These are phyloP conservation scores for Pachliopta kotzebuea DNA, from an alignment of 2,888 invertebrate species.

Conservation along the genomic window DNA sequence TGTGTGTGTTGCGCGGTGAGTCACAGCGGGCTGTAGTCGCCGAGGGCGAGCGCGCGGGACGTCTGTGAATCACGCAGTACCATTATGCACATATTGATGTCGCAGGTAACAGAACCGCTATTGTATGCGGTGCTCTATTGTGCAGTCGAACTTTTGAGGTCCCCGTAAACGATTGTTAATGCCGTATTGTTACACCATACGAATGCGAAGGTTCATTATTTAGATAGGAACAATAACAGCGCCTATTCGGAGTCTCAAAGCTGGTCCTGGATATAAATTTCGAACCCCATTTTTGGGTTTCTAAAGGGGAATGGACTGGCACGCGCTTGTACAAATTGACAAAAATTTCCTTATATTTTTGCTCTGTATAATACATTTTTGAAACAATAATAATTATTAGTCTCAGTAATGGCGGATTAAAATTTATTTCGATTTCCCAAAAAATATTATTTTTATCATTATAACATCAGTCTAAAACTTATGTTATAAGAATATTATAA, in stretches of 20 bases:
- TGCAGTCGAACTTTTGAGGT: constrained; percentile 70
- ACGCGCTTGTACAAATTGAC: constrained; percentile 8
- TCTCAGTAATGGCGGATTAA: neutral
- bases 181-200: constrained; percentile 62
- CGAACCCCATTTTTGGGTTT: constrained; percentile 21
- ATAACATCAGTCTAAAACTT: too few relatives aligned
- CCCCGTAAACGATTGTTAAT: constrained; percentile 68
- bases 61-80: constrained; percentile 55
- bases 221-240: constrained; percentile 61
- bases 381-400: neutral
- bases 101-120: constrained; percentile 73
- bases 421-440: neutral
- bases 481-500: too few relatives aligned
- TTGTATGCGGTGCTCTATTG: constrained; percentile 75
- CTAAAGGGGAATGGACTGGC: constrained; percentile 17
- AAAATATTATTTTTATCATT: too few relatives aligned
- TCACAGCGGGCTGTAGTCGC: constrained; percentile 46
- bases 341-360: constrained; percentile 7
- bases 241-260: constrained; percentile 45
- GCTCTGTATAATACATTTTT: neutral
- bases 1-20: constrained; percentile 38
- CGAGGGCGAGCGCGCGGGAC: constrained; percentile 50
- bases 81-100: constrained; percentile 75
- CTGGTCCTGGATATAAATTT: constrained; percentile 28
- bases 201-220: constrained; percentile 55